phyloP scores from a whole-genome alignment of 2,888 invertebrate species.

The Dione vanillae region DNA sequence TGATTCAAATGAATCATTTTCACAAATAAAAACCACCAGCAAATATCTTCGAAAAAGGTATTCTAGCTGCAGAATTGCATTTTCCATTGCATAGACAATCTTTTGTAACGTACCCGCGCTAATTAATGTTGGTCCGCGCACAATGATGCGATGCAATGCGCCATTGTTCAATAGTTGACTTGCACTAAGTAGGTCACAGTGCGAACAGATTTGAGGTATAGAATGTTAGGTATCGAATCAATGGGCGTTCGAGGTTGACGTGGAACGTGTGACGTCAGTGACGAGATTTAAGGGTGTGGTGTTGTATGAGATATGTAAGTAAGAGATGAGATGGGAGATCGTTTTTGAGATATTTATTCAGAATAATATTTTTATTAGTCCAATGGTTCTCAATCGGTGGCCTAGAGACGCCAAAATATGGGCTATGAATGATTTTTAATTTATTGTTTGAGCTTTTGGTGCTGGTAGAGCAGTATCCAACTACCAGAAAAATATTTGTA shows the following conservation, averaged over 20 bases:
- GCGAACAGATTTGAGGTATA: slow-evolving; percentile 13
- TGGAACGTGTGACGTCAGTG: slow-evolving; percentile 7
- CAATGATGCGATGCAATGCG: slow-evolving; percentile 35
- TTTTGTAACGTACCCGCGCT: slow-evolving; percentile 33
- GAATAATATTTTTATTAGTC: too few species aligned
- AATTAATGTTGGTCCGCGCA: slow-evolving; percentile 35
- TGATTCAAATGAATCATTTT: background rate
- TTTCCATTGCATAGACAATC: slow-evolving; percentile 22
- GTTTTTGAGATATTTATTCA: too few species aligned
- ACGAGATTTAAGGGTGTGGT: background rate
- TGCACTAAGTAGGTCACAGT: slow-evolving; percentile 39
- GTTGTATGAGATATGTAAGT: background rate
- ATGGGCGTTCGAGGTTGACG: slow-evolving; percentile 21
- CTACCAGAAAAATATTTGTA: too few species aligned
- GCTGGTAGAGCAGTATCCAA: too few species aligned
- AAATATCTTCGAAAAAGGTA: slow-evolving; percentile 10
- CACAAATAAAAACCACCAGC: background rate
- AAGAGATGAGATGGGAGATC: too few species aligned
- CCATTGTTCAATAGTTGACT: slow-evolving; percentile 36
- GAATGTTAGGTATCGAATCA: slow-evolving; percentile 36
- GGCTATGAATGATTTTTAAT: too few species aligned
- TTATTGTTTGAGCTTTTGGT: too few species aligned
- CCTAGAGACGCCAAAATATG: too few species aligned
- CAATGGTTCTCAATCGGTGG: too few species aligned
- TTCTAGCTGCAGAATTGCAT: slow-evolving; percentile 18